These are phyloP conservation scores for Xyrauchen texanus DNA, from an alignment of 2,113 vertebrate species.

Conservation along the genomic window DNA sequence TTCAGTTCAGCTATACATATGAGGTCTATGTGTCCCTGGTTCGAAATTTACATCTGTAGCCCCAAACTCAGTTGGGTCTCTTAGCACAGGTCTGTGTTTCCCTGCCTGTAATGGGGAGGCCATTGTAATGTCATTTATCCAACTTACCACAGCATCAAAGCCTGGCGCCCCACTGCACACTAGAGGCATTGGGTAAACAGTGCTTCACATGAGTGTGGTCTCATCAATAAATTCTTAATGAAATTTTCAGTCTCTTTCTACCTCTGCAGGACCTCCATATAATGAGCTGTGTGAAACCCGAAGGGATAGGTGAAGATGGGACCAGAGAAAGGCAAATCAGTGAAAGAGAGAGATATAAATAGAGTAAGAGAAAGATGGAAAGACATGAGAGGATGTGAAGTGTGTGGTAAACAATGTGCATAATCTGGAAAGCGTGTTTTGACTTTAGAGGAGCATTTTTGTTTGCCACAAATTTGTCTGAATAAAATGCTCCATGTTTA, in stretches of 20 bases:
- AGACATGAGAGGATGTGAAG: slow-evolving; percentile 14
- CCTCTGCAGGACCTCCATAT: slow-evolving; percentile 34
- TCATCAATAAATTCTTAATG: slow-evolving; percentile 59
- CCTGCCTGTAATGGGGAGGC: slow-evolving; percentile 29
- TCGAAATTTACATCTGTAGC: neutral
- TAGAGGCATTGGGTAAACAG: slow-evolving; percentile 54
- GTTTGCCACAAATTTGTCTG: neutral
- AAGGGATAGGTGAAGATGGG: slow-evolving; percentile 10
- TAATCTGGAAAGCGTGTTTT: slow-evolving; percentile 7
- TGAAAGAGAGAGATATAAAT: neutral
- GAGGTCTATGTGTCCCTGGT: neutral
- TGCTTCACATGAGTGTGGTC: slow-evolving; percentile 57
- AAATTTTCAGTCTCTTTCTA: slow-evolving; percentile 23
- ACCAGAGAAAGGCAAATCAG: neutral
- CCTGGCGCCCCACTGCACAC: slow-evolving; percentile 33
- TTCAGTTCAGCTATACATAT: neutral
- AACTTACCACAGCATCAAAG: slow-evolving; percentile 47
- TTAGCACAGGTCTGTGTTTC: neutral
- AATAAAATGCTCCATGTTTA: neutral
- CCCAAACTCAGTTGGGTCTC: slow-evolving; percentile 14
- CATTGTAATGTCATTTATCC: slow-evolving; percentile 55
- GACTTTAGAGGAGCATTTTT: neutral
- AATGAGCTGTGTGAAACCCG: slow-evolving; percentile 28
- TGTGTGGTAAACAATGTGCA: slow-evolving; percentile 21
- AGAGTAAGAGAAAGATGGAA: slow-evolving; percentile 2